phyloP scores from a whole-genome alignment of 2,797 vertebrate species.

The Delichon dasypus region DNA sequence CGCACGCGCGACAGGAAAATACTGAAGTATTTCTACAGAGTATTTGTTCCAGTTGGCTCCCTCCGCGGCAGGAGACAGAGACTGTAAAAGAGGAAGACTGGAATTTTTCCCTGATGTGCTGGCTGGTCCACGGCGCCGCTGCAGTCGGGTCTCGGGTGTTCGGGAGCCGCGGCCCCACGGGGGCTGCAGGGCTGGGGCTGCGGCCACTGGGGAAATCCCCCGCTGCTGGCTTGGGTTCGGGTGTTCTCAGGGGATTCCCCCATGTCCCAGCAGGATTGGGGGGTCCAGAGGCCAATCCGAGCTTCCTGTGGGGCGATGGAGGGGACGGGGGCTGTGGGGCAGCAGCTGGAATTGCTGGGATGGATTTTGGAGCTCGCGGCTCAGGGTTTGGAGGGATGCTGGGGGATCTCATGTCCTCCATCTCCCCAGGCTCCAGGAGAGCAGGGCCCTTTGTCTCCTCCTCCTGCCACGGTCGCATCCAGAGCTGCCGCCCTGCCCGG shows the following conservation, averaged over 20 bases:
- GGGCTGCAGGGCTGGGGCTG: not conserved
- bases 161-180: not conserved
- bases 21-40: conserved; percentile 61
- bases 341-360: not conserved
- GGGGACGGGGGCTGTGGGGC: fast-evolving
- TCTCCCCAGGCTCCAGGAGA: not conserved
- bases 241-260: not conserved
- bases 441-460: not conserved
- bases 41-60: conserved; percentile 74
- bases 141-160: not conserved
- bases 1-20: conserved; percentile 37
- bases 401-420: not conserved
- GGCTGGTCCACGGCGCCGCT: not conserved
- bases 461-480: not conserved
- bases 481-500: not conserved
- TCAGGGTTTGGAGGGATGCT: not conserved
- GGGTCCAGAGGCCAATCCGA: not conserved
- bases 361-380: fast-evolving
- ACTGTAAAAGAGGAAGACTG: conserved; percentile 84
- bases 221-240: not conserved
- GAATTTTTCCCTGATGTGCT: conserved; percentile 78
- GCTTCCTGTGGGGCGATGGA: fast-evolving
- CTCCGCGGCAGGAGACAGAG: conserved; percentile 70
- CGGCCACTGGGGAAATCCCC: not conserved
- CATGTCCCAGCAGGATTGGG: not conserved